Conservation (phyloP, 1,140 invertebrate species). For the Gonioctena quinquepunctata region DNA sequence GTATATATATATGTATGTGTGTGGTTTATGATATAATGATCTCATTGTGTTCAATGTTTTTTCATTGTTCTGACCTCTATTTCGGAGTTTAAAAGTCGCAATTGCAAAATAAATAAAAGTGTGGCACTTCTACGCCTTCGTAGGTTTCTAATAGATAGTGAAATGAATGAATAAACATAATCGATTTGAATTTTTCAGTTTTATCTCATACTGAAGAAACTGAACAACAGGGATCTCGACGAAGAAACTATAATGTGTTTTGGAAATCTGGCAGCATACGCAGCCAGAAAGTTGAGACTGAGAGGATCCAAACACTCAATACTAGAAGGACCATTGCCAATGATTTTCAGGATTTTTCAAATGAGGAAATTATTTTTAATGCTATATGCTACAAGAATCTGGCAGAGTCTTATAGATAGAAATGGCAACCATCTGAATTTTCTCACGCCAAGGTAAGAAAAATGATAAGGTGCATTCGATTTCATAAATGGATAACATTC, state of each 20-base stretch:
- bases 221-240: slow-evolving; percentile 33
- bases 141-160: too few species aligned
- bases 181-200: too few species aligned
- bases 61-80: too few species aligned
- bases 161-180: too few species aligned
- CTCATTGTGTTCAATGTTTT: too few species aligned
- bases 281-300: slow-evolving; percentile 40
- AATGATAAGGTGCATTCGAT: too few species aligned
- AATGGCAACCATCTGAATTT: slow-evolving; percentile 58
- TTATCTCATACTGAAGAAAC: slow-evolving; percentile 33
- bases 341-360: background rate
- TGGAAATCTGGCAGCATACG: slow-evolving; percentile 58
- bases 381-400: slow-evolving; percentile 60
- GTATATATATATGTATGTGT: too few species aligned
- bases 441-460: slow-evolving; percentile 54
- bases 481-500: background rate
- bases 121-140: too few species aligned
- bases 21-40: too few species aligned
- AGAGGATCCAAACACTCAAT: background rate
- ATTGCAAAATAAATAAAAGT: too few species aligned
- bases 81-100: too few species aligned
- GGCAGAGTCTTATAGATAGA: slow-evolving; percentile 62
- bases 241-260: slow-evolving; percentile 57
- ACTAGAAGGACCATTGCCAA: slow-evolving; percentile 1
- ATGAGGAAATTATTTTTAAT: slow-evolving; percentile 33